Evolutionary conservation across 2,888 invertebrate species (phyloP).

Genomic region (Trilocha varians): DNA sequence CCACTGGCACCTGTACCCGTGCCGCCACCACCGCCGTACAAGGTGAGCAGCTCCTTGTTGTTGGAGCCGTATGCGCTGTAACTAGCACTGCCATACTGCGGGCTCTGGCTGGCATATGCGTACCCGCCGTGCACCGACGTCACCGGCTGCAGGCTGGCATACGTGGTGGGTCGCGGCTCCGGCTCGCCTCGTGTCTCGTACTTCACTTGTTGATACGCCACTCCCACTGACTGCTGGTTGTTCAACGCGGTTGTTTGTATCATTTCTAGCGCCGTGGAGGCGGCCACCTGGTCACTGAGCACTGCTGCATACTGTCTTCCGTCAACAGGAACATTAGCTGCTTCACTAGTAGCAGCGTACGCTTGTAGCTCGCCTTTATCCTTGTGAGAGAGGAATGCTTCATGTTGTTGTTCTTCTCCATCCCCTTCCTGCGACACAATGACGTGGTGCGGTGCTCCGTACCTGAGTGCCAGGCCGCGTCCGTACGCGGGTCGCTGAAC

Average conservation of each 20-base stretch:
- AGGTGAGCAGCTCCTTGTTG: conserved; percentile 34
- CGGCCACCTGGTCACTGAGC: conserved; percentile 34
- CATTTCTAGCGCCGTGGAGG: conserved; percentile 47
- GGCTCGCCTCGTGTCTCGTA: conserved; percentile 59
- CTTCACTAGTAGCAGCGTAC: conserved; percentile 27
- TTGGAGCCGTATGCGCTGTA: conserved; percentile 27
- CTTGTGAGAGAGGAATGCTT: conserved; percentile 42
- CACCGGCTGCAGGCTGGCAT: conserved; percentile 78
- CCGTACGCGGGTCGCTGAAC: conserved; percentile 29
- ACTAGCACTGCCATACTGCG: conserved; percentile 44
- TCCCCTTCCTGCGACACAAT: conserved; percentile 47
- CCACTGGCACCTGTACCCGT: conserved; percentile 22
- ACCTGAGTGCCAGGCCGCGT: conserved; percentile 43
- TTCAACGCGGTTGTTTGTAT: conserved; percentile 51
- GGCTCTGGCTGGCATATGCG: conserved; percentile 45
- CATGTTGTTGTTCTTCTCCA: conserved; percentile 35
- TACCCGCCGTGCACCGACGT: conserved; percentile 63
- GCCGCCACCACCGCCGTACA: conserved; percentile 33
- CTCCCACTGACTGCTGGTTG: conserved; percentile 54
- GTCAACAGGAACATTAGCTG: conserved; percentile 26
- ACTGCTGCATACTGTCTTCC: conserved; percentile 45
- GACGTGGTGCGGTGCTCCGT: conserved; percentile 49
- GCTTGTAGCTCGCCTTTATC: conserved; percentile 40
- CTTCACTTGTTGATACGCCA: conserved; percentile 59
- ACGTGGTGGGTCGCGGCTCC: conserved; percentile 60